Evolutionary conservation across 2,113 vertebrate genomes (phyloP), one percentile per base, ranked within the genome.

Genomic region (Aepyceros melampus): DNA sequence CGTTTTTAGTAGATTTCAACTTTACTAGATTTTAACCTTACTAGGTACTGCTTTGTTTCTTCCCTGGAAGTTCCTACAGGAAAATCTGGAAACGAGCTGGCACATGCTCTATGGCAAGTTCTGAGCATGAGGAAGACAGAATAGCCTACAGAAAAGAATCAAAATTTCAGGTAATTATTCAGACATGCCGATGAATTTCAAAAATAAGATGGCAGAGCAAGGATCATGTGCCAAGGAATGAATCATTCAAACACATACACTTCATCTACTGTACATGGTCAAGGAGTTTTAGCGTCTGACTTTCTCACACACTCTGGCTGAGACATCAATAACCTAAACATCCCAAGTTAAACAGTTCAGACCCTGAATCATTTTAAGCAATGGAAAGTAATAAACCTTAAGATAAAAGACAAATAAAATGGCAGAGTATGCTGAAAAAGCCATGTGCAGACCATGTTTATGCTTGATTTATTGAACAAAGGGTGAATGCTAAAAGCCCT

Each of bases 401-500:
- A 96, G 83, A 97, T 93, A 96, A 97, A 98, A 97, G 91, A 87
- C 81, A 97, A 96, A 96, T 87, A 96, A 96, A 97, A 93, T 76
- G 60, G 55, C 96, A 97, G 91, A 94, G 92, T 92, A 96, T 7
- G 15, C 76, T 81, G 85, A 89, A 97, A 97, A 97, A 98, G 58
- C 58, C 84, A 95, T 92, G 36, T 93, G 87, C 56, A 96, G 15
- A 82, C 51, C 40, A 87, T 91, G 88, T 93, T 93, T 96, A 83
- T 56, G 56, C 82, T 74, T 98, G 97, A 98, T 98, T 98, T 97
- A 98, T 97, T 95, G 81, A 90, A 89, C 90, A 82, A 96, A 97
- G 62, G 62, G 91, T 96, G 56, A 93, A 97, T 96, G 98, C 95
- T 98, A 98, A 98, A 98, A 99, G 95, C 83, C 49, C 94, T 47